Conservation (phyloP, 2,113 vertebrate species). For the Psephotus haematonotus region DNA sequence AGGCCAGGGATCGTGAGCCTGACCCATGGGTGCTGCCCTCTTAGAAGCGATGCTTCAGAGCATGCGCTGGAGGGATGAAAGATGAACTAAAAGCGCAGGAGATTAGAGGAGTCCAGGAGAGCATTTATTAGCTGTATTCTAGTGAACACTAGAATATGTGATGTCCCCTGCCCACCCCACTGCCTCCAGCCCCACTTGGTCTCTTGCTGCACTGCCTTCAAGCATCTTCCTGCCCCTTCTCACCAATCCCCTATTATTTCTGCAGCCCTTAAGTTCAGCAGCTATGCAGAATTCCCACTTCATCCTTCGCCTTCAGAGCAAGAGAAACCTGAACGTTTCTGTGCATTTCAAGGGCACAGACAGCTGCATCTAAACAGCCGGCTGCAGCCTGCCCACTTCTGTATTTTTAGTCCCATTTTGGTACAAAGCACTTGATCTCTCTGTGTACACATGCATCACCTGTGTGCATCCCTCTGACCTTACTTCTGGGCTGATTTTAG, state of each 20-base stretch:
- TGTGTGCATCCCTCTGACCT: accelerated
- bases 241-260: neutral
- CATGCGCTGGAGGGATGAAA: neutral
- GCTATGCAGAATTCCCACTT: neutral
- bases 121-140: neutral
- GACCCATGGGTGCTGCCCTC: neutral
- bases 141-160: neutral
- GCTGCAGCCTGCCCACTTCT: neutral
- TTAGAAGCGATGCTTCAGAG: neutral
- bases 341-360: neutral
- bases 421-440: neutral
- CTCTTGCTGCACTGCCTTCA: neutral
- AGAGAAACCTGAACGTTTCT: neutral
- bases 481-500: neutral
- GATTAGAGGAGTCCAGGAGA: neutral
- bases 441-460: accelerated
- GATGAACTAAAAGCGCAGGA: neutral
- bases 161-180: neutral
- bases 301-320: neutral
- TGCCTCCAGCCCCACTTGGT: neutral
- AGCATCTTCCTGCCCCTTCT: neutral
- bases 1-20: neutral
- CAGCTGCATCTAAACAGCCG: accelerated
- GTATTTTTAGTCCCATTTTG: neutral
- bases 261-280: accelerated